Conservation (phyloP, 2,113 vertebrate species). For the Engraulis encrasicolus region DNA sequence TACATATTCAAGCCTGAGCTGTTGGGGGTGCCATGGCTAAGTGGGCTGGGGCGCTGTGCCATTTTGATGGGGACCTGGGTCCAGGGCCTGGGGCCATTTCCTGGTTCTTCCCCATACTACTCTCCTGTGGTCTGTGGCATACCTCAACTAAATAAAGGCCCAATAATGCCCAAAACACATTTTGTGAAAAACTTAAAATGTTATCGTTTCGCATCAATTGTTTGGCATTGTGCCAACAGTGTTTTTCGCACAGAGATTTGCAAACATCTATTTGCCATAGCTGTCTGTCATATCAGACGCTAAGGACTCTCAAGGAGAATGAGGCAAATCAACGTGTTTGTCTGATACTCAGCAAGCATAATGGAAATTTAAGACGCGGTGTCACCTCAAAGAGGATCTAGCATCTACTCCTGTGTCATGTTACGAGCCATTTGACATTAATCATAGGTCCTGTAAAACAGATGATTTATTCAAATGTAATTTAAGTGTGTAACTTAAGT, state of each 20-base stretch:
- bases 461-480: not conserved
- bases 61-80: too few species aligned
- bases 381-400: not conserved
- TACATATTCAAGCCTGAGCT: too few species aligned
- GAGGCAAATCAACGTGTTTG: conserved; percentile 11
- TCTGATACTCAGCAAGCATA: conserved; percentile 7
- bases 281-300: not conserved
- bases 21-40: too few species aligned
- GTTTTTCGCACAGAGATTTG: not conserved
- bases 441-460: not conserved
- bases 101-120: too few species aligned
- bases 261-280: not conserved
- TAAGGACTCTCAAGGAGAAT: not conserved
- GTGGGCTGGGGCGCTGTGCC: too few species aligned
- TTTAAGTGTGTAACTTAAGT: not conserved
- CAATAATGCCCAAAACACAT: too few species aligned
- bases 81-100: too few species aligned
- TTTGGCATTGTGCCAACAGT: too few species aligned
- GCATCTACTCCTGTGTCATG: not conserved
- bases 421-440: not conserved
- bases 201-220: too few species aligned
- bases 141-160: too few species aligned
- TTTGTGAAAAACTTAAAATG: too few species aligned
- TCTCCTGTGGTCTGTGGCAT: too few species aligned
- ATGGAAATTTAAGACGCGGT: not conserved